Conservation (phyloP, 1,140 invertebrate genomes). For the Pentalonia nigronervosa region DNA sequence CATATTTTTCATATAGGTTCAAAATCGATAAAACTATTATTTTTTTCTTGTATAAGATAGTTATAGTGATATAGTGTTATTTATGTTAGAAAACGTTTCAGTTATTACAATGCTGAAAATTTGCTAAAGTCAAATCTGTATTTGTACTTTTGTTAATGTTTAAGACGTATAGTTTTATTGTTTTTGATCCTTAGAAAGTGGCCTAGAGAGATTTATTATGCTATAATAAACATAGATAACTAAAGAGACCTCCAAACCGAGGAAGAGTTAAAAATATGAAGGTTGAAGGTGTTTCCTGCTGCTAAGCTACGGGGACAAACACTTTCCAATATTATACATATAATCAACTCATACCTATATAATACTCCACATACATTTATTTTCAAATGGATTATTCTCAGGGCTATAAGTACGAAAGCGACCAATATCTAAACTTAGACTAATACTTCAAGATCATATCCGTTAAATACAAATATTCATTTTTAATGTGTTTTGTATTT, state of each 20-base stretch:
- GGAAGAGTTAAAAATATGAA: conserved; percentile 57
- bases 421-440: background rate
- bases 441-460: conserved; percentile 3
- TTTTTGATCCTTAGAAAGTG: conserved; percentile 47
- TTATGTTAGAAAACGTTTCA: background rate
- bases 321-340: conserved; percentile 52
- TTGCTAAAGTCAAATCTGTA: background rate
- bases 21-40: conserved; percentile 40
- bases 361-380: conserved; percentile 36
- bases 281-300: conserved; percentile 56
- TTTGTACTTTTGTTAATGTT: conserved; percentile 16
- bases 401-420: conserved; percentile 38
- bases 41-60: background rate
- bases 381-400: conserved; percentile 51
- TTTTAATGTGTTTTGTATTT: background rate
- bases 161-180: conserved; percentile 6
- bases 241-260: conserved; percentile 50
- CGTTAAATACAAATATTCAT: conserved; percentile 22
- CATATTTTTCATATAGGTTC: background rate
- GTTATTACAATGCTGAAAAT: background rate
- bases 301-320: conserved; percentile 49
- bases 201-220: conserved; percentile 43
- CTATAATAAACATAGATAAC: conserved; percentile 45
- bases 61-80: background rate
- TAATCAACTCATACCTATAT: background rate